phyloP scores from a whole-genome alignment of 1,140 invertebrate genomes.

The Drosophila nigrodunni region DNA sequence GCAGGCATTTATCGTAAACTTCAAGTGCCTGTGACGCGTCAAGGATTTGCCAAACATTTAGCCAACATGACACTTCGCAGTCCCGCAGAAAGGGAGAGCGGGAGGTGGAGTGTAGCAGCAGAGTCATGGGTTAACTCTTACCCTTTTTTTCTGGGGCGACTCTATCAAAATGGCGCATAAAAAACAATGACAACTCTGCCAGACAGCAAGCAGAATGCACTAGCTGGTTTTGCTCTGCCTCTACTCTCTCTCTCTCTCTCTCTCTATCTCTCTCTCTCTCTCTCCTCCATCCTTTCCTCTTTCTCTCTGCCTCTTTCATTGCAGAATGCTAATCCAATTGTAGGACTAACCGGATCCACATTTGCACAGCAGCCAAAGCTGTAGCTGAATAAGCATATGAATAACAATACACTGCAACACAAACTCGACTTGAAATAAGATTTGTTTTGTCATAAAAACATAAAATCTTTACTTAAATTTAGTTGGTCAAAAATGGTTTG shows the following conservation, averaged over 20 bases:
- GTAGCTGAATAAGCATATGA: conserved; percentile 42
- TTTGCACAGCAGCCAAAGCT: conserved; percentile 35
- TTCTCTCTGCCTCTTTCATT: not conserved
- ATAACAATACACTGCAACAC: conserved; percentile 29
- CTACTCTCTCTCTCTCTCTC: not conserved
- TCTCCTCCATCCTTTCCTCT: not conserved
- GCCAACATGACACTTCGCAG: conserved; percentile 73
- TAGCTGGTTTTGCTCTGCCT: not conserved
- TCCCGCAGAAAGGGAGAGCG: not conserved
- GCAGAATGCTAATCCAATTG: conserved; percentile 50
- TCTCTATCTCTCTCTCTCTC: not conserved
- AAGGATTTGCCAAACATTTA: conserved; percentile 78
- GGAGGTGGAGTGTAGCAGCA: not conserved
- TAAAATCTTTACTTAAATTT: no score
- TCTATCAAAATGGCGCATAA: conserved; percentile 62
- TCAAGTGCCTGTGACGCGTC: conserved; percentile 75
- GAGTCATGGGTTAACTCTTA: not conserved
- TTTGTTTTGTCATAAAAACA: no score
- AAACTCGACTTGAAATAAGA: not conserved
- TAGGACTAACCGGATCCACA: conserved; percentile 33
- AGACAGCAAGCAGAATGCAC: not conserved
- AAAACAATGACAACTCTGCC: conserved; percentile 71
- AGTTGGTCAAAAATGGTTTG: no score
- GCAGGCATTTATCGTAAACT: conserved; percentile 80
- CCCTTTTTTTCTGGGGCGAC: conserved; percentile 22